These are phyloP conservation scores for Onthophagus sagittarius DNA, from an alignment of 2,888 invertebrate species.

Conservation along the genomic window DNA sequence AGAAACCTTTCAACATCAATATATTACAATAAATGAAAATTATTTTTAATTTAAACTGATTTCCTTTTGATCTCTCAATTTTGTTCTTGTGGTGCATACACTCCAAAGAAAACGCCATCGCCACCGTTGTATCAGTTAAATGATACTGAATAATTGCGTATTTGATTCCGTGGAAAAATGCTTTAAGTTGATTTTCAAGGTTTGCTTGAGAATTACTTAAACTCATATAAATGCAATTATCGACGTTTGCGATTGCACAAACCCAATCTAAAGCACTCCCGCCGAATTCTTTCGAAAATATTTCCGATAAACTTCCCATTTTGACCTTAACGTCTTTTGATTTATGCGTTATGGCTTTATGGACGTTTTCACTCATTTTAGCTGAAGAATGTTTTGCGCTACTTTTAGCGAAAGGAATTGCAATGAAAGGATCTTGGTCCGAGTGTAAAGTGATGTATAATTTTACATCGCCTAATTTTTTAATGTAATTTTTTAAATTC, in stretches of 20 bases:
- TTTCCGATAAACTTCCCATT: not conserved
- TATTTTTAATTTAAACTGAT: no score
- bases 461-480: constrained; percentile 1
- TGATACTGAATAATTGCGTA: constrained; percentile 15
- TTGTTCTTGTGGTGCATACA: not conserved
- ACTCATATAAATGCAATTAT: constrained; percentile 4
- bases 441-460: constrained; percentile 21
- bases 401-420: constrained; percentile 11
- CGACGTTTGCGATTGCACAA: constrained; percentile 3
- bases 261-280: constrained; percentile 20
- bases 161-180: constrained; percentile 3
- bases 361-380: constrained; percentile 8
- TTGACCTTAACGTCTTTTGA: not conserved
- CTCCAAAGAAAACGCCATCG: constrained; percentile 13
- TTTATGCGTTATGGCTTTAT: not conserved
- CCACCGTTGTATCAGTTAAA: constrained; percentile 15
- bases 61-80: no score
- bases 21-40: no score
- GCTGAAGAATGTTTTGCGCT: not conserved
- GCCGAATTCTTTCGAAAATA: not conserved
- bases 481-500: constrained; percentile 15
- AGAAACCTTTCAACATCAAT: no score
- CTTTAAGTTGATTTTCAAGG: not conserved
- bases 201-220: not conserved
- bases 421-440: not conserved